Base-by-base conservation (phyloP, 2,797 vertebrate genomes). In the Chrysocyon brachyurus region DNA sequence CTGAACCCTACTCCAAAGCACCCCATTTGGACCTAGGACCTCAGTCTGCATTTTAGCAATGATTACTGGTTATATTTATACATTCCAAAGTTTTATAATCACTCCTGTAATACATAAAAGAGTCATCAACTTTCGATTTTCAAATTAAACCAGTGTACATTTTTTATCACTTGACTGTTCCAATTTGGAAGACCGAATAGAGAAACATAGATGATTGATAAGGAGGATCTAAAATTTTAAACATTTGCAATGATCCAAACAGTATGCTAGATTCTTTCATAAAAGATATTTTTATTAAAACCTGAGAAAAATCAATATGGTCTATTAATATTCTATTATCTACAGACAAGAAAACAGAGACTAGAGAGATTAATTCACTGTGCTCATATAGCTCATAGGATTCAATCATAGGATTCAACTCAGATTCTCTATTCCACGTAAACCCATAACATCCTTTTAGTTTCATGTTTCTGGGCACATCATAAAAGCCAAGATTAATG, bases 151-250 rank as follows among this genome's bases (percentile, higher is more conserved):
- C 26, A n/a, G 40, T 33, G 14, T 63, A 33, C 6, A 14, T 61
- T 84, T 88, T 68, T 36, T 33, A 54, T 70, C 40, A 83, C 11
- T 52, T 75, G 1, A 49, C 11, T 56, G 12, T 77, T 52, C 2
- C 77, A 54, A 78, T 89, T 85, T 89, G 91, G 26, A 93, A 89
- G 70, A 78, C 46, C 3, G 70, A 64, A 70, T 26, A 92, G 68
- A 63, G 24, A 84, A 52, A 78, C 33, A 56, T 28, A 81, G 21
- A 72, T 81, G 6, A 73, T 6, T 49, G 28, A 46, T 61, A 70
- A 88, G n/a, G 52, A 40, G n/a, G n/a, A 33, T 33, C n/a, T 63
- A 61, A 46, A 84, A 54, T 70, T 68, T 84, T 89, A 28, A 89
- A 54, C 22, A 59, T 57, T 75, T 56, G 6, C 17, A 83, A n/a